phyloP scores from a whole-genome alignment of 2,113 vertebrate species.

The Glaucidium brasilianum region DNA sequence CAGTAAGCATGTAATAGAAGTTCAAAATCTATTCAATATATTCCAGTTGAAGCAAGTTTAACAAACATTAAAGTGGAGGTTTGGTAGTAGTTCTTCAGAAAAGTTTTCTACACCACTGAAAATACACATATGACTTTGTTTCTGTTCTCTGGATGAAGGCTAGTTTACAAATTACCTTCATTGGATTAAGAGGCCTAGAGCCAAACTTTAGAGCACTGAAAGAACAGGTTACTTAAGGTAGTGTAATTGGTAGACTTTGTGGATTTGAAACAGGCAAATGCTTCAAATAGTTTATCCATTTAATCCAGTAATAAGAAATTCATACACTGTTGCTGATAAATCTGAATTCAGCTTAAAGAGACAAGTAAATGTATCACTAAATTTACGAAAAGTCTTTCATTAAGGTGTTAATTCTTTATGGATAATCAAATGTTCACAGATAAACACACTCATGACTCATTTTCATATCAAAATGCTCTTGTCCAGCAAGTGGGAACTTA shows the following conservation, averaged over 20 bases:
- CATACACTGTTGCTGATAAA: not conserved
- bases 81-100: not conserved
- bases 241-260: not conserved
- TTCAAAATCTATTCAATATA: constrained; percentile 49
- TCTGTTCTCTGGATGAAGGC: not conserved
- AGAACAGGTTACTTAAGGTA: not conserved
- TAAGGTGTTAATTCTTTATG: not conserved
- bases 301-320: not conserved
- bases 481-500: not conserved
- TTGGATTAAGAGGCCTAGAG: not conserved
- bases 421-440: not conserved
- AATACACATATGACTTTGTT: not conserved
- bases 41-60: constrained; percentile 29
- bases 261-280: not conserved
- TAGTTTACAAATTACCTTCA: not conserved
- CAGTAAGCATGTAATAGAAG: constrained; percentile 34
- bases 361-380: not conserved
- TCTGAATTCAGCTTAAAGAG: not conserved
- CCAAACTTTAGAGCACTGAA: not conserved
- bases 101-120: not conserved
- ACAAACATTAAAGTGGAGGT: not conserved
- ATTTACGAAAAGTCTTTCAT: not conserved
- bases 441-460: not conserved
- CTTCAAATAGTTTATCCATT: not conserved
- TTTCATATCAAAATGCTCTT: not conserved